Evolutionary conservation across 1,140 invertebrate genomes (phyloP).

Genomic region (Agrilus planipennis): DNA sequence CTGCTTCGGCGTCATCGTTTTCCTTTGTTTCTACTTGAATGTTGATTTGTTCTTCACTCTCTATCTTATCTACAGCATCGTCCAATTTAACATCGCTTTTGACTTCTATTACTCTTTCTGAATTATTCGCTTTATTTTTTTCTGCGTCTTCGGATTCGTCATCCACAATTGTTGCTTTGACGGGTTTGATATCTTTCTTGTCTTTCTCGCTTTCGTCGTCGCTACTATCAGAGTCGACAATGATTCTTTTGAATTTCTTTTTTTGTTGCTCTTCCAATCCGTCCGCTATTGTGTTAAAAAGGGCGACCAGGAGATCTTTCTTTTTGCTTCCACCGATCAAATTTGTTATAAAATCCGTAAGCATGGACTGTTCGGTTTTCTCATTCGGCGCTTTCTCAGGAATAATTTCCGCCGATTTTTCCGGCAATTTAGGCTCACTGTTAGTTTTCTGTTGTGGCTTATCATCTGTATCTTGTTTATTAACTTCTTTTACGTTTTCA

Average conservation of each 20-base stretch:
- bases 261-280: neutral
- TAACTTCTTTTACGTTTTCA: slow-evolving; percentile 4
- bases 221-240: slow-evolving; percentile 2
- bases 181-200: neutral
- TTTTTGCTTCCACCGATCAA: slow-evolving; percentile 20
- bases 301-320: slow-evolving; percentile 17
- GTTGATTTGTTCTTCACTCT: slow-evolving; percentile 4
- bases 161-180: neutral
- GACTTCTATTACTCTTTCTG: slow-evolving; percentile 14
- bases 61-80: slow-evolving; percentile 10
- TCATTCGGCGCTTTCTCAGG: neutral
- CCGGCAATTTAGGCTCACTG: neutral
- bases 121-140: neutral
- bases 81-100: slow-evolving; percentile 18
- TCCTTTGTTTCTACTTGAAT: slow-evolving; percentile 7
- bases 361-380: slow-evolving; percentile 16
- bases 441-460: neutral
- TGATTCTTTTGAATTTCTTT: slow-evolving; percentile 9
- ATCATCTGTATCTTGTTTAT: slow-evolving; percentile 1
- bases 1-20: neutral
- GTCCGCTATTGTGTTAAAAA: slow-evolving; percentile 20
- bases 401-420: slow-evolving; percentile 4
- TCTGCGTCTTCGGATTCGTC: neutral
- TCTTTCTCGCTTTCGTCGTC: neutral
- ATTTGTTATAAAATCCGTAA: slow-evolving; percentile 23